phyloP scores from a whole-genome alignment of 2,113 vertebrate genomes.

The Zingel zingel region DNA sequence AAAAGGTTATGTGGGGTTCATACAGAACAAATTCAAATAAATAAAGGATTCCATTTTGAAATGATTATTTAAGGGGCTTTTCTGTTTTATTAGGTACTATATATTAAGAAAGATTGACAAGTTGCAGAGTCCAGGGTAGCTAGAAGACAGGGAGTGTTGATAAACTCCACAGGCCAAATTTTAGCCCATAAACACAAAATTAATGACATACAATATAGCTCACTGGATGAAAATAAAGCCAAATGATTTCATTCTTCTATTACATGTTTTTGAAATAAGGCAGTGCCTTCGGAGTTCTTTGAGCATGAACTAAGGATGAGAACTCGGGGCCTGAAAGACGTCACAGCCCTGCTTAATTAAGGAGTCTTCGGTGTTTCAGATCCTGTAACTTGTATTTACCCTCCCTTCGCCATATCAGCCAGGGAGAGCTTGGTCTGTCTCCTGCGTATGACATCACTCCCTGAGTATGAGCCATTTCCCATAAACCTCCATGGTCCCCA shows the following conservation, averaged over 20 bases:
- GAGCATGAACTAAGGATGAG: not conserved
- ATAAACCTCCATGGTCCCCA: conserved; percentile 75
- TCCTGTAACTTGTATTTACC: conserved; percentile 23
- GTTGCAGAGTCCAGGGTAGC: not conserved
- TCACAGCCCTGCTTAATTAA: conserved; percentile 35
- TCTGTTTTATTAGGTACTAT: conserved; percentile 31
- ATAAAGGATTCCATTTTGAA: conserved; percentile 26
- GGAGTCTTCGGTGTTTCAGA: conserved; percentile 40
- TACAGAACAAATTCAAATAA: conserved; percentile 24
- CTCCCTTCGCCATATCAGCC: conserved; percentile 68
- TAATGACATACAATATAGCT: conserved; percentile 10
- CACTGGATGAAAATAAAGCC: not conserved
- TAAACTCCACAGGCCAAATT: conserved; percentile 4
- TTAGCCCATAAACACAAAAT: conserved; percentile 9
- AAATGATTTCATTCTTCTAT: conserved; percentile 21
- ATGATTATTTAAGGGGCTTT: conserved; percentile 33
- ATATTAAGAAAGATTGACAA: conserved; percentile 12
- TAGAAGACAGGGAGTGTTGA: not conserved
- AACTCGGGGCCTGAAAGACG: conserved; percentile 26
- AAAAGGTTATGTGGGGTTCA: conserved; percentile 47
- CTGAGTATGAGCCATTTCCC: conserved; percentile 84
- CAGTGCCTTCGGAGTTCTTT: conserved; percentile 1
- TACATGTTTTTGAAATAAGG: conserved; percentile 15
- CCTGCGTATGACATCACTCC: conserved; percentile 83
- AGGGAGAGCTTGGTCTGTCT: conserved; percentile 62